A percentile compares a stretch with the other conserved stretches of the same genome.
phyloP scores from a whole-genome alignment of 2,797 vertebrate species.

The Prunella strophiata region DNA sequence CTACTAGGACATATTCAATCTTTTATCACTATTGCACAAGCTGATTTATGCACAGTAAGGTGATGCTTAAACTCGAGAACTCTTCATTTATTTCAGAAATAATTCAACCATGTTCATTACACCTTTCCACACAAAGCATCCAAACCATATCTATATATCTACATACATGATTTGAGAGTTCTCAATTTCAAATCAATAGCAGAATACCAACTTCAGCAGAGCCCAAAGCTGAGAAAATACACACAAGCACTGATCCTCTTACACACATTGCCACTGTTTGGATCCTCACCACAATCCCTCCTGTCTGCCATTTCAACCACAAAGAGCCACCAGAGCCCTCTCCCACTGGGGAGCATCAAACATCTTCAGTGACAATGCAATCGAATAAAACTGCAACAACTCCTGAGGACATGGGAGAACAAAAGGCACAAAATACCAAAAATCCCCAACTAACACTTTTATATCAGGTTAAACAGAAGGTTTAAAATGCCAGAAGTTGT shows the following conservation, averaged over 20 bases:
- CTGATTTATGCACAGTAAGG: background rate
- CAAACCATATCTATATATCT: background rate
- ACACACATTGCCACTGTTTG: conserved; percentile 76
- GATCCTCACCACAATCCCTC: conserved; percentile 72
- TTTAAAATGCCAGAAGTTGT: background rate
- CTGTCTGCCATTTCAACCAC: conserved; percentile 77
- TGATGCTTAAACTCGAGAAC: background rate
- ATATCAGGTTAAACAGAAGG: background rate
- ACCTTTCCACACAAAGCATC: background rate
- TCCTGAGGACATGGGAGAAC: background rate
- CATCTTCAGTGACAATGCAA: conserved; percentile 76
- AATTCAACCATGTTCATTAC: background rate
- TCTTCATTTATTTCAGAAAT: background rate
- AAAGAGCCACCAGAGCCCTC: conserved; percentile 75
- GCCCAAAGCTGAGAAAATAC: conserved; percentile 27
- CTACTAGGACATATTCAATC: background rate
- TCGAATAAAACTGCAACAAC: conserved; percentile 79
- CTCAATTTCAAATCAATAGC: conserved; percentile 15
- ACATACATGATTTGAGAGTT: background rate
- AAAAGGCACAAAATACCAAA: background rate
- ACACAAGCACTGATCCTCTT: conserved; percentile 75
- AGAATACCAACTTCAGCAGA: background rate
- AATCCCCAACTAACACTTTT: background rate
- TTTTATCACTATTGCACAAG: background rate
- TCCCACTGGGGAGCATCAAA: conserved; percentile 57